phyloP scores from a whole-genome alignment of 1,140 invertebrate genomes.

The Bombus waltoni region DNA sequence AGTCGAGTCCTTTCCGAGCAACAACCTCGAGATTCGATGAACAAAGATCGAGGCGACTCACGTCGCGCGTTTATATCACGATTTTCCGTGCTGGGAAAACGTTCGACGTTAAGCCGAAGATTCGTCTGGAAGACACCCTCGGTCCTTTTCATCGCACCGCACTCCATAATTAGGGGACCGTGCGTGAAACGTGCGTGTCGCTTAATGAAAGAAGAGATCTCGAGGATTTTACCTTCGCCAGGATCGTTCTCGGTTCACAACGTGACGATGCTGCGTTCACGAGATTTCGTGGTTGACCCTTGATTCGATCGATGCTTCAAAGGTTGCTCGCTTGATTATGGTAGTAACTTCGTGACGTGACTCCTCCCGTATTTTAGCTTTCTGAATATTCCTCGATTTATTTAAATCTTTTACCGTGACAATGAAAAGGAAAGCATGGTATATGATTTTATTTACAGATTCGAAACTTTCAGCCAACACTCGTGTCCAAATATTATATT shows the following conservation, averaged over 20 bases:
- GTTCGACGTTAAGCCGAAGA: not conserved
- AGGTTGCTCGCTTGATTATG: not conserved
- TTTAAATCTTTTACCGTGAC: not conserved
- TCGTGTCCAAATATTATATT: no score
- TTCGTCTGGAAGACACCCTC: not conserved
- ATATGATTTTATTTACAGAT: no score
- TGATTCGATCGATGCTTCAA: not conserved
- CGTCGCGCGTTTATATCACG: constrained; percentile 6
- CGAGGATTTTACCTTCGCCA: constrained; percentile 38
- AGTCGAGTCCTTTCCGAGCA: not conserved
- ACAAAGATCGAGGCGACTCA: not conserved
- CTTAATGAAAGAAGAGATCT: constrained; percentile 56
- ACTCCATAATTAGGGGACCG: constrained; percentile 53
- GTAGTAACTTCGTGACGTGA: no score
- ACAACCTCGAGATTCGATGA: not conserved
- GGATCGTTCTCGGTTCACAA: constrained; percentile 46
- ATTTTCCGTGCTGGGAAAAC: constrained; percentile 25
- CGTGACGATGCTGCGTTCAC: constrained; percentile 30
- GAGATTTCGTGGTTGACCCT: not conserved
- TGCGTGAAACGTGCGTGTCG: constrained; percentile 61
- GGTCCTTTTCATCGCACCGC: constrained; percentile 22
- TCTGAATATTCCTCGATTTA: not conserved
- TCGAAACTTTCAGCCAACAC: no score
- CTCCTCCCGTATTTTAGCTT: no score
- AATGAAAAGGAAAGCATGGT: no score